phyloP scores from a whole-genome alignment of 2,797 vertebrate species.

The Cottoperca gobio region DNA sequence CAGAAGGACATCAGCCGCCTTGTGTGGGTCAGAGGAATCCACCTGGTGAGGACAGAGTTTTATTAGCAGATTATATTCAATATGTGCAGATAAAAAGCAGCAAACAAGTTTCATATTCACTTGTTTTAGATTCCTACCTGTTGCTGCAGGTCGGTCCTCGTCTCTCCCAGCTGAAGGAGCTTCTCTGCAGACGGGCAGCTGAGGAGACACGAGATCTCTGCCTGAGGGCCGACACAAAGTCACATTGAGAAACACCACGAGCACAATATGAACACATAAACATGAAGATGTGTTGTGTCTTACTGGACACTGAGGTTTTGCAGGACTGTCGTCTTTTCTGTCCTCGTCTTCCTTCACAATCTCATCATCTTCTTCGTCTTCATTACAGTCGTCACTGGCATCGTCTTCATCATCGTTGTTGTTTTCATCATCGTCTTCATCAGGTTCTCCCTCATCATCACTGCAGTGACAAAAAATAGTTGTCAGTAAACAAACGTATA shows the following conservation, averaged over 20 bases:
- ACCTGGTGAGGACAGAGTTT: conserved; percentile 78
- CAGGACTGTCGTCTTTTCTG: conserved; percentile 66
- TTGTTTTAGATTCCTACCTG: conserved; percentile 80
- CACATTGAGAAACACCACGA: neutral
- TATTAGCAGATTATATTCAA: neutral
- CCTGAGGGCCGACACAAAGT: conserved; percentile 59
- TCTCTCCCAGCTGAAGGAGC: conserved; percentile 89
- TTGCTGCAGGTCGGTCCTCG: conserved; percentile 85
- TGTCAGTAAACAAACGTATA: neutral
- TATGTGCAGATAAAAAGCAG: no score
- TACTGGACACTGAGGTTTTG: conserved; percentile 65
- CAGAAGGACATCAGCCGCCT: conserved; percentile 88
- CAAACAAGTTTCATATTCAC: neutral
- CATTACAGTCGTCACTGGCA: conserved; percentile 56
- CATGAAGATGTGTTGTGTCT: neutral
- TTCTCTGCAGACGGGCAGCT: conserved; percentile 90
- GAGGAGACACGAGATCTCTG: conserved; percentile 88
- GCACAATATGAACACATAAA: neutral
- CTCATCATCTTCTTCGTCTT: conserved; percentile 72
- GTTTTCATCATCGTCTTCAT: conserved; percentile 60
- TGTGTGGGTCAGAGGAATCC: conserved; percentile 87
- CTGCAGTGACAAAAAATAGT: conserved; percentile 59
- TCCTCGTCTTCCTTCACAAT: conserved; percentile 78
- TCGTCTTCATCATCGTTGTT: conserved; percentile 68
- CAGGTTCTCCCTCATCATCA: conserved; percentile 90